Percentiles rank a stretch among this genome's conserved stretches.
Evolutionary conservation across 2,113 vertebrate species (phyloP).

Genomic region (Glareola pratincola): DNA sequence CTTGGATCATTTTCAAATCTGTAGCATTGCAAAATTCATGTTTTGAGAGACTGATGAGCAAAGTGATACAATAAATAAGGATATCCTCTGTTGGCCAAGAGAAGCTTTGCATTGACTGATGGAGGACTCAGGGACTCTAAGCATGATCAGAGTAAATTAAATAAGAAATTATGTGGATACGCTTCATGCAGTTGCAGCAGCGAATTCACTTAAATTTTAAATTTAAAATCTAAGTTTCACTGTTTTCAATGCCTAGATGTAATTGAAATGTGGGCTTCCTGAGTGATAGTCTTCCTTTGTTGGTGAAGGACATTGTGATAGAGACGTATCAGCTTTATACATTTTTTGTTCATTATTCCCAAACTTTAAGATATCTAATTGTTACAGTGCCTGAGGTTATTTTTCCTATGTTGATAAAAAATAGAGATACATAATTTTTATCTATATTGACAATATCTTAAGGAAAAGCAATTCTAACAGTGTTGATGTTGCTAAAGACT

Average conservation of each 20-base stretch:
- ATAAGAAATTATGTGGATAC: slow-evolving; percentile 10
- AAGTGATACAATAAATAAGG: not conserved
- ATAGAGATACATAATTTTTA: not conserved
- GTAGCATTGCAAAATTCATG: not conserved
- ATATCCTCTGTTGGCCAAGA: not conserved
- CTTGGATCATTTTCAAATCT: not conserved
- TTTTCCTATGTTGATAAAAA: not conserved
- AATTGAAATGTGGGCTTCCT: not conserved
- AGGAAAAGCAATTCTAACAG: not conserved
- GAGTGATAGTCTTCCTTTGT: not conserved
- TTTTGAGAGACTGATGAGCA: not conserved
- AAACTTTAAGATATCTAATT: not conserved
- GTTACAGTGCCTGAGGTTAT: not conserved
- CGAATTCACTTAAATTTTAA: not conserved
- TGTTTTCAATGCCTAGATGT: not conserved
- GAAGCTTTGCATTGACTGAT: not conserved
- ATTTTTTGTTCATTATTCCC: not conserved
- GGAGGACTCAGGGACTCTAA: not conserved
- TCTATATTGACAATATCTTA: not conserved
- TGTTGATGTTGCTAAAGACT: not conserved
- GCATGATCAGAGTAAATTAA: slow-evolving; percentile 6
- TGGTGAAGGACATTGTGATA: not conserved
- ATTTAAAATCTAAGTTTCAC: not conserved
- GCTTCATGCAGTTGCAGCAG: not conserved
- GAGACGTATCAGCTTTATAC: not conserved